These are phyloP conservation scores for Xenops minutus DNA, from an alignment of 2,797 vertebrate species.

Conservation along the genomic window DNA sequence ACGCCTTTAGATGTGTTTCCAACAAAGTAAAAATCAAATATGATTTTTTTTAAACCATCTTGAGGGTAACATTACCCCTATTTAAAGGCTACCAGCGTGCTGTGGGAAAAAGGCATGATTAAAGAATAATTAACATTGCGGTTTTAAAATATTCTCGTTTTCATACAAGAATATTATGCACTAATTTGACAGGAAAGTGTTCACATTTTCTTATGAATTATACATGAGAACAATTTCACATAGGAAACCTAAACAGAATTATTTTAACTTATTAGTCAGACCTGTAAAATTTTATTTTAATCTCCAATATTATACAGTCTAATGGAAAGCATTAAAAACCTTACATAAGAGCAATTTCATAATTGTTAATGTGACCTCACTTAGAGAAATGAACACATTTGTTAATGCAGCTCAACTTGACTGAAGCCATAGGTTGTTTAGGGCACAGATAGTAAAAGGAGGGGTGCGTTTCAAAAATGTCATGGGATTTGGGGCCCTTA, in stretches of 20 bases:
- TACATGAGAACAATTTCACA: conserved; percentile 49
- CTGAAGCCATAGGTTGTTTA: not conserved
- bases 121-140: conserved; percentile 46
- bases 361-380: conserved; percentile 29
- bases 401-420: not conserved
- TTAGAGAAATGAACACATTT: not conserved
- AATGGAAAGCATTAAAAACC: conserved; percentile 41
- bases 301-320: conserved; percentile 35
- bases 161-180: not conserved
- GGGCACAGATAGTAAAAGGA: not conserved
- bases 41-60: conserved; percentile 37
- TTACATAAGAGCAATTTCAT: conserved; percentile 48
- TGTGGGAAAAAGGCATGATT: not conserved
- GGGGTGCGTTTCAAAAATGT: not conserved
- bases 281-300: conserved; percentile 56
- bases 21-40: conserved; percentile 60
- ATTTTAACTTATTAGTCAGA: conserved; percentile 42
- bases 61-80: conserved; percentile 9
- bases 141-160: conserved; percentile 38
- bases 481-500: not conserved
- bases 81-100: conserved; percentile 22
- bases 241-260: conserved; percentile 39
- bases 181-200: not conserved
- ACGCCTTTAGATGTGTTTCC: conserved; percentile 22
- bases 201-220: conserved; percentile 42